Base-by-base conservation (phyloP, 2,113 vertebrate genomes). In the Cervus canadensis region DNA sequence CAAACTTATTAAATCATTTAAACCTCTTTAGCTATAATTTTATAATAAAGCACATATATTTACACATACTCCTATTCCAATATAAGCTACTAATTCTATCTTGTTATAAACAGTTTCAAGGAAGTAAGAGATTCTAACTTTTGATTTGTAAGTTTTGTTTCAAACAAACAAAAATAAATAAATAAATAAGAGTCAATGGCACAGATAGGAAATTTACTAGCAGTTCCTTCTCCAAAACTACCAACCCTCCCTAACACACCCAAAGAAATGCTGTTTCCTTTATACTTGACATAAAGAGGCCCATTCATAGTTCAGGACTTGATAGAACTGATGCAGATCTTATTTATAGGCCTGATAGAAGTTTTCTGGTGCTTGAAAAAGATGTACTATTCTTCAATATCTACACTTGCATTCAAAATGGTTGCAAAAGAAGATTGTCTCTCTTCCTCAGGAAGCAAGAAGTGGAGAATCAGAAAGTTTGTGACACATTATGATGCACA, bases 291-390 rank as follows among this genome's bases (percentile, higher is more conserved):
- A 95, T 96, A 95, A 95, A 95, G 50, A 88, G 79, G 5, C 28
- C 43, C 84, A 95, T 97, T 97, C 98, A 98, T 74, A 79, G n/a
- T 56, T 64, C 2, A 3, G 74, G 81, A 92, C 87, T 95, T 94
- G 91, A 89, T 87, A 43, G 59, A 87, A 89, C 85, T 96, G 23
- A 12, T 95, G 43, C 52, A 76, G 40, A 81, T 45, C 57, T 94
- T 96, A 97, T 96, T 96, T 90, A 92, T 87, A 97, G 87, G 40
- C 84, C 76, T 64, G 23, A 87, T 57, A 91, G 57, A 95, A 91
- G 15, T 7, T 43, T n/a, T 21, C 79, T 95, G 83, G 95, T 81
- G 45, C 23, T 8, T 36, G 36, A 91, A 89, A 97, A 83, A 98
- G 76, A 91, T 87, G 50, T 54, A 30, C 16, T 40, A 9, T 33